phyloP scores from a whole-genome alignment of 2,113 vertebrate genomes.

The Corvus hawaiiensis region DNA sequence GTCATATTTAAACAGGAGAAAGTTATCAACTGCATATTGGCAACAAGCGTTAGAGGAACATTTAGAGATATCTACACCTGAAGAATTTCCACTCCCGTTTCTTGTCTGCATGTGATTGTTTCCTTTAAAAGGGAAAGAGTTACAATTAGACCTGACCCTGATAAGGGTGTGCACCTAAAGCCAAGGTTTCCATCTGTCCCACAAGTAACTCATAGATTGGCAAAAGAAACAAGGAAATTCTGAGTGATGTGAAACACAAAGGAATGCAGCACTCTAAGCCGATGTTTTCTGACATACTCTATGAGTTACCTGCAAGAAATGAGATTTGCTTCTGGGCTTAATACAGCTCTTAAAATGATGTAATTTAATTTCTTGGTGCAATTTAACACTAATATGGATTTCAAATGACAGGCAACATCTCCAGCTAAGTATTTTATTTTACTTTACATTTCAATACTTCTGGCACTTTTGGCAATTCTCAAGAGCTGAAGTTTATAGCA shows the following conservation, averaged over 20 bases:
- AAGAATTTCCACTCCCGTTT: neutral
- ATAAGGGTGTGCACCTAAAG: rapidly evolving
- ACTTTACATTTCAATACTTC: neutral
- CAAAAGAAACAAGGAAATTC: neutral
- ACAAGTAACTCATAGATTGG: neutral
- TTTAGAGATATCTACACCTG: neutral
- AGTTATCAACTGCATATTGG: neutral
- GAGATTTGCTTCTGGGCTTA: neutral
- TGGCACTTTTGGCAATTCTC: neutral
- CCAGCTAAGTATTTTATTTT: neutral
- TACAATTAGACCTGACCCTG: neutral
- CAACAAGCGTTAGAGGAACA: rapidly evolving
- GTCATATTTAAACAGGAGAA: neutral
- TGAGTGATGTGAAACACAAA: neutral
- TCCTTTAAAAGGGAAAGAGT: neutral
- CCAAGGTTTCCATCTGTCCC: rapidly evolving
- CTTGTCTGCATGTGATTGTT: rapidly evolving
- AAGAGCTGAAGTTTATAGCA: neutral
- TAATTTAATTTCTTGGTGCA: neutral
- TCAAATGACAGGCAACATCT: neutral
- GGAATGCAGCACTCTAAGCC: neutral
- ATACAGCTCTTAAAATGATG: neutral
- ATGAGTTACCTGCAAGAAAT: neutral
- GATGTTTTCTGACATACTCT: neutral
- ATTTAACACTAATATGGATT: neutral